Conservation (phyloP, 1,140 invertebrate genomes). For the Nasonia longicornis region DNA sequence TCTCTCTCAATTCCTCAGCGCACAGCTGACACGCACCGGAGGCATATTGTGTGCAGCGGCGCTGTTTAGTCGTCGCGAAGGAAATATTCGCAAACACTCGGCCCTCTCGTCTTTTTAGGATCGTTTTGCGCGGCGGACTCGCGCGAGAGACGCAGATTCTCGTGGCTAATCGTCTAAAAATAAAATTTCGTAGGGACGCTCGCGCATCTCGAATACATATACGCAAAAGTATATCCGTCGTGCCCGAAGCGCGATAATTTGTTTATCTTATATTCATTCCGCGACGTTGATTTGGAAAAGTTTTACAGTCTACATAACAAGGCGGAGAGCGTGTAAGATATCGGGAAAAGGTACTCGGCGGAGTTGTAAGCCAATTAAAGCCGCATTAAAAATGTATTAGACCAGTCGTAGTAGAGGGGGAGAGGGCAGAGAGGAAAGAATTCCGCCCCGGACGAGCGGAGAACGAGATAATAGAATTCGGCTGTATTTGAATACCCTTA, state of each 20-base stretch:
- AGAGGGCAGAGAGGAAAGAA: not conserved
- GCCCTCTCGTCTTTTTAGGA: not conserved
- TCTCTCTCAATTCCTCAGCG: not conserved
- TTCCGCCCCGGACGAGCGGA: not conserved
- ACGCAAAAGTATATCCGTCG: not conserved
- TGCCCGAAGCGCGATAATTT: not conserved
- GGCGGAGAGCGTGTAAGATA: not conserved
- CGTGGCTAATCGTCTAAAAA: not conserved
- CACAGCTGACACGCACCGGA: not conserved
- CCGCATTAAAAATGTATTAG: slow-evolving; percentile 29
- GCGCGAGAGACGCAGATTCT: not conserved
- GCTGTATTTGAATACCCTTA: not conserved
- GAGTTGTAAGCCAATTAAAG: slow-evolving; percentile 11
- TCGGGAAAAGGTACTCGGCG: not conserved
- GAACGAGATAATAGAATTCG: not conserved
- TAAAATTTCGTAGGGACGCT: not conserved
- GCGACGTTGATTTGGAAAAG: not conserved
- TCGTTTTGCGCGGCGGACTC: slow-evolving; percentile 1
- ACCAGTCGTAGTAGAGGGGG: not conserved
- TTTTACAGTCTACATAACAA: not conserved
- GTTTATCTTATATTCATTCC: not conserved
- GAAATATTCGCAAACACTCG: not conserved
- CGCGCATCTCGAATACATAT: not conserved
- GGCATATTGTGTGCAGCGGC: not conserved
- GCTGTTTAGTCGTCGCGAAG: not conserved